A percentile compares a stretch with the other conserved stretches of the same genome.
These are phyloP conservation scores for Serranus cabrilla DNA, from an alignment of 2,797 vertebrate species.

Conservation along the genomic window DNA sequence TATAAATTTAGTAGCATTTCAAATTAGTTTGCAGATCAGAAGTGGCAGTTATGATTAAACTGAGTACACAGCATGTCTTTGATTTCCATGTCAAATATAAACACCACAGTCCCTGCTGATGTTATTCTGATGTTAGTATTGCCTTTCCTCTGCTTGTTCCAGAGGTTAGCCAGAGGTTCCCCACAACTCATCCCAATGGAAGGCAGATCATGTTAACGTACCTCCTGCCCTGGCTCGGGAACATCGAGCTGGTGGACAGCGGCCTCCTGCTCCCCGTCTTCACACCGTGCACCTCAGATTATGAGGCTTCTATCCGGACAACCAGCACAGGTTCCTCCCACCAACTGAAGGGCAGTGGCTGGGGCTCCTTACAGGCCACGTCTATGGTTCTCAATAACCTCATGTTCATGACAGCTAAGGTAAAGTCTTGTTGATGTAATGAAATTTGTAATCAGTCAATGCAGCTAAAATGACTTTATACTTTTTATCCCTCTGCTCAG, in stretches of 20 bases:
- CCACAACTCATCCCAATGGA: conserved; percentile 94
- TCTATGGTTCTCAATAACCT: conserved; percentile 98
- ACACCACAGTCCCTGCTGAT: conserved; percentile 17
- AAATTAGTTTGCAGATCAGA: conserved; percentile 8
- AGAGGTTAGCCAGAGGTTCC: conserved; percentile 82
- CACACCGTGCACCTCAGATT: conserved; percentile 90
- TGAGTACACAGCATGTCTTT: conserved; percentile 29
- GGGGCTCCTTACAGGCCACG: conserved; percentile 96
- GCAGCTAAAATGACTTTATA: not conserved
- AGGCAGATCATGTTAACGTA: conserved; percentile 92
- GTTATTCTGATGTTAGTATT: conserved; percentile 40
- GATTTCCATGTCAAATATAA: conserved; percentile 36
- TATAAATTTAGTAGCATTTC: no score
- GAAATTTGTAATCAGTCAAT: conserved; percentile 1
- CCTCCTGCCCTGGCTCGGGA: conserved; percentile 96
- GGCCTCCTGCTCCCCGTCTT: conserved; percentile 92
- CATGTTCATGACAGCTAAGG: conserved; percentile 99
- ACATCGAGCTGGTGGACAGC: conserved; percentile 95
- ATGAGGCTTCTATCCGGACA: conserved; percentile 85
- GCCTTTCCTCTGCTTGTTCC: conserved; percentile 37
- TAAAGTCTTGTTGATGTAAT: conserved; percentile 54
- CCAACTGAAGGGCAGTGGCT: conserved; percentile 92
- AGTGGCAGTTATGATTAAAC: conserved; percentile 53
- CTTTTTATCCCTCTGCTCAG: conserved; percentile 74
- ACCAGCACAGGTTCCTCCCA: conserved; percentile 79